A percentile compares a stretch with the other conserved stretches of the same genome.
Evolutionary conservation across 2,888 invertebrate species (phyloP).

Genomic region (Hemithea aestivaria): DNA sequence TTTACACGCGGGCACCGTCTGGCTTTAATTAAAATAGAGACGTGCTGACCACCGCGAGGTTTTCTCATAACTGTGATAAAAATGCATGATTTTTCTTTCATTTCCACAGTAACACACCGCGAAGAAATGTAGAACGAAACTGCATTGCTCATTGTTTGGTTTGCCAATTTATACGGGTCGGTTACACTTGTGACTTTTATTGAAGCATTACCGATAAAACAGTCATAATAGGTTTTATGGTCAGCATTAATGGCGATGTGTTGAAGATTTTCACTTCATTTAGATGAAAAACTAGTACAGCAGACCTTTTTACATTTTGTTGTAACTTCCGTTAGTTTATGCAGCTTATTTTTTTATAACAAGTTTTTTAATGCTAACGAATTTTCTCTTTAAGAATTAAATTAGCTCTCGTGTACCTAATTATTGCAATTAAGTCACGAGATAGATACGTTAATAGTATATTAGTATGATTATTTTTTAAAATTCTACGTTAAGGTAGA

Average conservation of each 20-base stretch:
- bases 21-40: slow-evolving; percentile 69
- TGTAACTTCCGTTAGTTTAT: not conserved
- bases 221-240: slow-evolving; percentile 73
- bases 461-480: no score
- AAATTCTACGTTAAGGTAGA: no score
- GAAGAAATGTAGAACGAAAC: slow-evolving; percentile 74
- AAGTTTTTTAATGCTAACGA: no score
- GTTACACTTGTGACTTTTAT: slow-evolving; percentile 77
- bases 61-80: slow-evolving; percentile 75
- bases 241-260: slow-evolving; percentile 69
- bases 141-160: slow-evolving; percentile 75
- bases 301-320: not conserved
- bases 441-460: no score
- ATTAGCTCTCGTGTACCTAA: no score
- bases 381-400: no score
- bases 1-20: slow-evolving; percentile 60
- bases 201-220: slow-evolving; percentile 77
- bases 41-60: slow-evolving; percentile 72
- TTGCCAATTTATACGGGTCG: slow-evolving; percentile 79
- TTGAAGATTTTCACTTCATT: slow-evolving; percentile 55
- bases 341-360: no score
- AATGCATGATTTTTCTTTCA: slow-evolving; percentile 60
- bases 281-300: slow-evolving; percentile 14
- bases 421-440: no score
- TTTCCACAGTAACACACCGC: slow-evolving; percentile 66